Conservation (phyloP, 2,797 vertebrate genomes). For the Erpetoichthys calabaricus region DNA sequence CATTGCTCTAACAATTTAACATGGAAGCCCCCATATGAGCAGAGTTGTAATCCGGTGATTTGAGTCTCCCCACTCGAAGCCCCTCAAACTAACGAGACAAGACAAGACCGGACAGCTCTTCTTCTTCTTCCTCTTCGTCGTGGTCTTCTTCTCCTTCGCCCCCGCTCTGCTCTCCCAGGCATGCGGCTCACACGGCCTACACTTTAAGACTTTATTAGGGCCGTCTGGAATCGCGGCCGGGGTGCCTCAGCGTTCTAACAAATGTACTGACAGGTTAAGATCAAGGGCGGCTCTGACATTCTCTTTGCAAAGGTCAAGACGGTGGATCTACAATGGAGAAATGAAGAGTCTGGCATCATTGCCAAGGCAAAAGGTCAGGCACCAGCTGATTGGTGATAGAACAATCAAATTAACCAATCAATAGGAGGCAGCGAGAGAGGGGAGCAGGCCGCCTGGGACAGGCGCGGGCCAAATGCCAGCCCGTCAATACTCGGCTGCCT, state of each 20-base stretch:
- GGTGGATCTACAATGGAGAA: slow-evolving; percentile 72
- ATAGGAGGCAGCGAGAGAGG: slow-evolving; percentile 61
- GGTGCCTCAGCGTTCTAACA: slow-evolving; percentile 68
- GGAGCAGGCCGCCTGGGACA: slow-evolving; percentile 43
- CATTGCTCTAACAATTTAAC: no score
- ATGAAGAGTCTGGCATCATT: slow-evolving; percentile 82
- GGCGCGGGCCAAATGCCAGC: slow-evolving; percentile 77
- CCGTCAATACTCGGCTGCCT: slow-evolving; percentile 67
- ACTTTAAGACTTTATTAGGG: slow-evolving; percentile 28
- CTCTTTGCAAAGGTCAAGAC: slow-evolving; percentile 87
- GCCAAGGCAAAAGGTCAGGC: slow-evolving; percentile 91
- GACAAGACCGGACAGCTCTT: no score
- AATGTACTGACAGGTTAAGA: slow-evolving; percentile 78
- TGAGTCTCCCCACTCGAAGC: no score
- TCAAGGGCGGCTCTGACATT: slow-evolving; percentile 82
- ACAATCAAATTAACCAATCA: slow-evolving; percentile 96
- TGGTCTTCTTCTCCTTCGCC: no score
- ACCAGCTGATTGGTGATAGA: slow-evolving; percentile 94
- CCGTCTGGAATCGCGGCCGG: slow-evolving; percentile 56
- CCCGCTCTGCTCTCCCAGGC: no score
- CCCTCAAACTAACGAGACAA: no score
- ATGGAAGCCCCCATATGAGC: no score
- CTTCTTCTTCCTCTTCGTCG: no score
- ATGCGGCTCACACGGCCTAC: slow-evolving; percentile 9
- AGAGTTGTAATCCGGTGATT: no score